Evolutionary conservation across 2,888 invertebrate genomes (phyloP).

Genomic region (Malachius bipustulatus): DNA sequence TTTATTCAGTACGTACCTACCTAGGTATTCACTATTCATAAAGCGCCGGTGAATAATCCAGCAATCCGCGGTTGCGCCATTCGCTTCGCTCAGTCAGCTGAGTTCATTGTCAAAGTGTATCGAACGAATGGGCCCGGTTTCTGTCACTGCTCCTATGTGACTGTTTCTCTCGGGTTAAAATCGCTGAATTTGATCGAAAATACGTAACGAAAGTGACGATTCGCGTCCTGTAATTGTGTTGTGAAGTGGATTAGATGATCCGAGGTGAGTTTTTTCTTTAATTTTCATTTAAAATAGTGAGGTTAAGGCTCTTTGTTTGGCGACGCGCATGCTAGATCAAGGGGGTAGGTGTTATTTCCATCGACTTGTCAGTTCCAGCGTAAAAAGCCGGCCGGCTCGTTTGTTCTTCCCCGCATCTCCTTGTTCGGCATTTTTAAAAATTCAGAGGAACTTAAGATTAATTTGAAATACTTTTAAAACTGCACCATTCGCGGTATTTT

Average conservation of each 20-base stretch:
- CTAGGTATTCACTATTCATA: too few relatives aligned
- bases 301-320: constrained; percentile 29
- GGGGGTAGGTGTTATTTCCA: constrained; percentile 26
- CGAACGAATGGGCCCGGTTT: constrained; percentile 28
- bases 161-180: constrained; percentile 16
- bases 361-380: constrained; percentile 25
- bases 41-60: too few relatives aligned
- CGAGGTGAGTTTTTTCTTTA: constrained; percentile 17
- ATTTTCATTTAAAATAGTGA: constrained; percentile 23
- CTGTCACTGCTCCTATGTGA: constrained; percentile 25
- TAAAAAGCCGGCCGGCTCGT: constrained; percentile 32
- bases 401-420: too few relatives aligned
- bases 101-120: constrained; percentile 34
- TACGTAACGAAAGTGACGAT: too few relatives aligned
- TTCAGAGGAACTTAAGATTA: too few relatives aligned
- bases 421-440: too few relatives aligned
- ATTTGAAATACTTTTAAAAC: too few relatives aligned
- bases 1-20: too few relatives aligned
- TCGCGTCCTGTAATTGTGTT: too few relatives aligned
- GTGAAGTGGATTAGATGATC: constrained; percentile 4
- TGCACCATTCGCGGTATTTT: too few relatives aligned
- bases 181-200: too few relatives aligned
- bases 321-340: constrained; percentile 27
- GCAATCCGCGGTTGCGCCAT: constrained; percentile 28
- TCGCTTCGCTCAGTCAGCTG: constrained; percentile 32